Evolutionary conservation across 92 coral and sea anemone species (phyloP), one percentile per base, ranked within the genome.

Genomic region (Zoanthus solanderi): DNA sequence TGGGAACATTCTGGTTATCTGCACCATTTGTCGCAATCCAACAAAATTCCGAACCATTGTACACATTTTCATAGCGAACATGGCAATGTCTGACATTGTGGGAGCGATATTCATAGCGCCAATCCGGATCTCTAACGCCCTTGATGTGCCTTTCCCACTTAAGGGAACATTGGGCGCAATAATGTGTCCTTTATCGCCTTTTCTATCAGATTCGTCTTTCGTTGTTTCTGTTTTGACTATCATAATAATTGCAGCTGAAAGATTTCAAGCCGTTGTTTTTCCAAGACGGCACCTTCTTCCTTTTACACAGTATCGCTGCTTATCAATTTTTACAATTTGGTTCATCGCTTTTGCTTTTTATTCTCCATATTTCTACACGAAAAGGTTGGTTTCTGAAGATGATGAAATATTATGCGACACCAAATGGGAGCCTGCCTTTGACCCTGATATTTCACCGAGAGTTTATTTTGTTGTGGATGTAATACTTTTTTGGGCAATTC

Each of bases 191-290:
- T n/a, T 77, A 61, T 77, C 82, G 65, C 65, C 65, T 61, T 77
- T 77, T 16, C 53, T 77, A 31, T 13, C 82, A 29, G 46, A 77
- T 77, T 13, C 82, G 28, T 77, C 82, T 2, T 77, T 77, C 67
- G 68, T 77, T 54, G 82, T 77, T 6, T 77, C 82, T 77, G 82
- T 77, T 9, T 77, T 77, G 56, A 77, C 45, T 77, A 77, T 77
- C 16, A 18, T 77, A 5, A 45, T 77, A 61, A 77, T 77, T 54
- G 82, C 82, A 30, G 82, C 60, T 30, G 82, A 77, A 77, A 48
- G 82, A 28, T 77, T 77, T 56, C 82, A 77, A 53, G 82, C 82
- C 6, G 82, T 77, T 14, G 68, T 77, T 0, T 52, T 54, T 32
- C 84, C 84, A 15, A 79, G 84, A 34, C 56, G 30, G 5, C 71